Conservation (phyloP, 2,113 vertebrate species). For the Rattus rattus region DNA sequence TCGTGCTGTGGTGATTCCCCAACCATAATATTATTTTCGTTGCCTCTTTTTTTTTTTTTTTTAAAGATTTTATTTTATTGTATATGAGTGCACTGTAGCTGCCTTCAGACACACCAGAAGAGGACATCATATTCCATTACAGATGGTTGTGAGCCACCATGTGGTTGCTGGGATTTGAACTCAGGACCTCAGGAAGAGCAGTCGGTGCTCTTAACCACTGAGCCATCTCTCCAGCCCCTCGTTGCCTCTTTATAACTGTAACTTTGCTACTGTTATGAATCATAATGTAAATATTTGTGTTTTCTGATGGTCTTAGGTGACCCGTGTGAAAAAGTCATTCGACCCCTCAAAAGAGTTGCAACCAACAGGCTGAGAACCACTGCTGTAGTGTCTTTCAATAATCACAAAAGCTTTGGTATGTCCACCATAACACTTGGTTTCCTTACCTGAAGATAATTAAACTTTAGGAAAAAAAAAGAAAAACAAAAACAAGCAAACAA, state of each 20-base stretch:
- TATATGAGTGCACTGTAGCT: no score
- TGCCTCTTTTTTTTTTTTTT: no score
- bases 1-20: not conserved
- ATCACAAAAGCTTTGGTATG: not conserved
- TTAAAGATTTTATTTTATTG: no score
- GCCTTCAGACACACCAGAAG: no score
- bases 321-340: not conserved
- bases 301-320: not conserved
- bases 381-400: not conserved
- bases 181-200: no score
- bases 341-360: not conserved
- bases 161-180: no score
- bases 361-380: not conserved
- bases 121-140: no score
- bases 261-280: not conserved
- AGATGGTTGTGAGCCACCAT: no score
- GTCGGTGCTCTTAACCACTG: no score
- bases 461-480: not conserved
- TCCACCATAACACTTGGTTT: not conserved
- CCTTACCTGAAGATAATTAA: not conserved
- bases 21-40: not conserved
- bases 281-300: not conserved
- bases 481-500: no score
- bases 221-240: no score
- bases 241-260: not conserved